These are phyloP conservation scores for Acrocephalus arundinaceus DNA, from an alignment of 2,113 vertebrate genomes.

Conservation along the genomic window DNA sequence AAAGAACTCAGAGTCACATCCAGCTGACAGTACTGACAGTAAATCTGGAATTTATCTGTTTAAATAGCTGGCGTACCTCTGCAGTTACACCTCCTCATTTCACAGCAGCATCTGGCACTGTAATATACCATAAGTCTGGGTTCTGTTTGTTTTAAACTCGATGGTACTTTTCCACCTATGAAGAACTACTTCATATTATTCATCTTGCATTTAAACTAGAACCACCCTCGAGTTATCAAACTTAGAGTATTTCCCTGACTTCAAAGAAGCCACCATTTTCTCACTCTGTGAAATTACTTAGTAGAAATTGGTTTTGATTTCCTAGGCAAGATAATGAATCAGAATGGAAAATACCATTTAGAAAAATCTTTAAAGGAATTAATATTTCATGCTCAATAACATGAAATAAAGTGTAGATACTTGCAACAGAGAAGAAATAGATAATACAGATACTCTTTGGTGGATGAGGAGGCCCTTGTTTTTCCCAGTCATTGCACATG, in stretches of 20 bases:
- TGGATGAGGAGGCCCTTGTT: neutral
- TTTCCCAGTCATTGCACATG: neutral
- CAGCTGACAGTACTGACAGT: neutral
- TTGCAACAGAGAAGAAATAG: neutral
- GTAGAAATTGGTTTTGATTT: neutral
- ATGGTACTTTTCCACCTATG: neutral
- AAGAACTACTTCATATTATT: neutral
- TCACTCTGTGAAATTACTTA: neutral
- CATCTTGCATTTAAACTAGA: neutral
- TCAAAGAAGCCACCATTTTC: neutral
- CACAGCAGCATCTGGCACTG: neutral
- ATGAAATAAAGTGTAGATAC: neutral
- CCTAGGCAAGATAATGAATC: neutral
- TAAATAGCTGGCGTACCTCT: neutral
- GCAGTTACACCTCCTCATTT: neutral
- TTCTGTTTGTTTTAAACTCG: neutral
- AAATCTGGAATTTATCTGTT: neutral
- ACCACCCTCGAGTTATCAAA: neutral
- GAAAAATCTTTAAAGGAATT: neutral
- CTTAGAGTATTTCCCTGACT: neutral
- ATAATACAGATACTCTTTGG: neutral
- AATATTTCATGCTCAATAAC: neutral
- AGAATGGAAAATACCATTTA: neutral
- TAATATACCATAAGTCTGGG: neutral
- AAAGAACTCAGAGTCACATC: neutral